Conservation (phyloP, 2,797 vertebrate genomes). For the Rhinogobio ventralis region DNA sequence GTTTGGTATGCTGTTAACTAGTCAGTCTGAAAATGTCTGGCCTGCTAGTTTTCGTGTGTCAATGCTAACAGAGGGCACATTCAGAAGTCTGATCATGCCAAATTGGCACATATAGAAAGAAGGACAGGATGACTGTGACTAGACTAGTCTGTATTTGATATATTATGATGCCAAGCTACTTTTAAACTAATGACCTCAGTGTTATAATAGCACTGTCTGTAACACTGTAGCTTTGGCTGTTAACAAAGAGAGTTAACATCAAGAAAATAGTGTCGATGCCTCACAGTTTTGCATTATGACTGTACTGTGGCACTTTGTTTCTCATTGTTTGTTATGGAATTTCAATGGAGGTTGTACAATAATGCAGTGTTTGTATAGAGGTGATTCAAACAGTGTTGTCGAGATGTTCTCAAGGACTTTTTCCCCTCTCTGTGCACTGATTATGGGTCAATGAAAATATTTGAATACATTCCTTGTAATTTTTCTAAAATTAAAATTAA, state of each 20-base stretch:
- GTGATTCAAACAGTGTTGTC: neutral
- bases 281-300: neutral
- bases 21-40: conserved; percentile 70
- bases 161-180: conserved; percentile 53
- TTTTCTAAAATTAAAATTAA: too few relatives aligned
- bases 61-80: conserved; percentile 59
- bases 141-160: neutral
- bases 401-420: neutral
- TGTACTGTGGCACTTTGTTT: neutral
- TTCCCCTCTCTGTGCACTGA: neutral
- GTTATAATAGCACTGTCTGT: neutral
- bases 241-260: neutral
- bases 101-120: conserved; percentile 57
- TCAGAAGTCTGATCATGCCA: conserved; percentile 34
- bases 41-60: conserved; percentile 55
- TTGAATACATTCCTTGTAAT: neutral
- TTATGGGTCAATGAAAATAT: neutral
- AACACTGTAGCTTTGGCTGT: neutral
- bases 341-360: neutral
- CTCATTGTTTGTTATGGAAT: neutral
- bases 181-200: neutral
- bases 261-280: neutral
- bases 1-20: conserved; percentile 42
- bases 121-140: conserved; percentile 29
- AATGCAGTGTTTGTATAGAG: neutral